Conservation (phyloP, 2,113 vertebrate species). For the rat (Rattus norvegicus) region DNA sequence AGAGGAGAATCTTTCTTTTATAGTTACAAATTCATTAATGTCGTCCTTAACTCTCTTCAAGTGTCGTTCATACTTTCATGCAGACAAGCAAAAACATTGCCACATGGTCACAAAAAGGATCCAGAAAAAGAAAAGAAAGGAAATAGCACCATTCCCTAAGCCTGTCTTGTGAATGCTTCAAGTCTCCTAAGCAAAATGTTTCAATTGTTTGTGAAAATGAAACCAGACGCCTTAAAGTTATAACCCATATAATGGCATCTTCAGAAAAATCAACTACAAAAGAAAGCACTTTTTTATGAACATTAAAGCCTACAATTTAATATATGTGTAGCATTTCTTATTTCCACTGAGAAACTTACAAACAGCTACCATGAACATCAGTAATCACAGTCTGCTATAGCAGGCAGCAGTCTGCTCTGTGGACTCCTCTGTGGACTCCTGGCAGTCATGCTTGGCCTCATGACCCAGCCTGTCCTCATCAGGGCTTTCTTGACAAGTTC, state of each 20-base stretch:
- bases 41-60: not conserved
- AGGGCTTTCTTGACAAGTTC: not conserved
- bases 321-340: not conserved
- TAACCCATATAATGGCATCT: not conserved
- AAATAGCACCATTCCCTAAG: not conserved
- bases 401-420: not conserved
- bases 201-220: not conserved
- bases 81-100: not conserved
- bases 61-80: not conserved
- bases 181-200: not conserved
- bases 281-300: not conserved
- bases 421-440: not conserved
- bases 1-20: not conserved
- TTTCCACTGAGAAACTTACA: not conserved
- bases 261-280: not conserved
- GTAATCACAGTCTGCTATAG: not conserved
- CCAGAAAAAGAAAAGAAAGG: no score
- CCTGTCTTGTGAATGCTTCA: not conserved
- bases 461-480: fast-evolving
- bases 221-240: not conserved
- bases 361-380: not conserved
- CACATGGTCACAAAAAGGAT: not conserved
- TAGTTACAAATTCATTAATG: not conserved
- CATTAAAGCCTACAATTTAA: not conserved
- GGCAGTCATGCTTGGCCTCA: not conserved